Conservation (phyloP, 2,113 vertebrate species). For the Eidolon helvum region DNA sequence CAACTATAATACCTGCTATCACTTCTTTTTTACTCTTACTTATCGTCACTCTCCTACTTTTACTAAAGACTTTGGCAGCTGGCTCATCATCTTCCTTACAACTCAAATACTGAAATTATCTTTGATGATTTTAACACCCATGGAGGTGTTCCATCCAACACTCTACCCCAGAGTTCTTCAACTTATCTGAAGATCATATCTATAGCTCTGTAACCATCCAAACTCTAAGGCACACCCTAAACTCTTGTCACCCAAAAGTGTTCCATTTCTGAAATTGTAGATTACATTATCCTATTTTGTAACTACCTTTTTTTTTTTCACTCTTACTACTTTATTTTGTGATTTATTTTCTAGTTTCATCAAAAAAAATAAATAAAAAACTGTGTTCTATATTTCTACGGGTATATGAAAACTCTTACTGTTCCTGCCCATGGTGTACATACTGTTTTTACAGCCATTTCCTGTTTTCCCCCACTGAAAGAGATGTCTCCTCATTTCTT, state of each 20-base stretch:
- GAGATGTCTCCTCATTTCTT: neutral
- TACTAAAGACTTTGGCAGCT: neutral
- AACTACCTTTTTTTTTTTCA: neutral
- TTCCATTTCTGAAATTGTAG: neutral
- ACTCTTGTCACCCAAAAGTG: neutral
- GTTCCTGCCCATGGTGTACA: neutral
- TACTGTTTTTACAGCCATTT: neutral
- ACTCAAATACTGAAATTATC: neutral
- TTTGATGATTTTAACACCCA: neutral
- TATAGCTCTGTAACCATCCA: neutral
- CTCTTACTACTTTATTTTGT: neutral
- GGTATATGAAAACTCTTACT: neutral
- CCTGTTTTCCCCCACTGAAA: neutral
- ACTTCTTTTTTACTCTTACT: neutral
- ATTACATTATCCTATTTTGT: neutral
- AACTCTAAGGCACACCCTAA: neutral
- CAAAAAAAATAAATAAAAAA: neutral
- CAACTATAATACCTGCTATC: neutral
- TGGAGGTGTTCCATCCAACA: neutral
- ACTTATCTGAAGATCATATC: neutral
- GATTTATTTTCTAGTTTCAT: neutral
- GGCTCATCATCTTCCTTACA: neutral
- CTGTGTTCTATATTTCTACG: neutral
- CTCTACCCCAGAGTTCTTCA: neutral
- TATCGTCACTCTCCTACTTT: neutral